Conservation (phyloP, 2,888 invertebrate species). For the Aelia acuminata region DNA sequence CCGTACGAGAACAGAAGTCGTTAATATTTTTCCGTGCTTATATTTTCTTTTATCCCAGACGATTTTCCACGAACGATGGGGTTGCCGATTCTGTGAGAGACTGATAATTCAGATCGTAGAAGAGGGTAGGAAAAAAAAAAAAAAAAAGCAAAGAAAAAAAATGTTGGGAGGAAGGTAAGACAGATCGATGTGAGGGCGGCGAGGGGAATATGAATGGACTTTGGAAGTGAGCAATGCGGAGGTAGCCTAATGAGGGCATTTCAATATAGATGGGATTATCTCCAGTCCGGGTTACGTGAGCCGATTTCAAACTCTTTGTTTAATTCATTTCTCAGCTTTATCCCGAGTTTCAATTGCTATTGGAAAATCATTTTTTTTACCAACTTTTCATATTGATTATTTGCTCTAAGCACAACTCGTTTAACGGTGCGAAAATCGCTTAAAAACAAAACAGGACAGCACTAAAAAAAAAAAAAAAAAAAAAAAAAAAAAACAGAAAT, state of each 20-base stretch:
- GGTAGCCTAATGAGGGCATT: neutral
- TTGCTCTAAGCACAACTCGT: no score
- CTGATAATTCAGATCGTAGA: neutral
- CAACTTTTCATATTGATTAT: no score
- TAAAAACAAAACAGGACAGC: no score
- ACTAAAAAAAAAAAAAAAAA: no score
- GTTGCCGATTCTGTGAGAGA: neutral
- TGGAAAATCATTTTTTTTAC: neutral
- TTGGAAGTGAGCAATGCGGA: neutral
- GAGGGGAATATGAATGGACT: neutral
- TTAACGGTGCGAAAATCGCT: no score
- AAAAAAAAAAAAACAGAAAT: no score
- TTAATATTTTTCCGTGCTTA: neutral
- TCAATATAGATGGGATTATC: constrained; percentile 14
- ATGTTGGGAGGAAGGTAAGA: neutral
- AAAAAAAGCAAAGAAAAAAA: neutral
- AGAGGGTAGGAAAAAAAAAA: neutral
- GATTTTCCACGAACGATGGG: neutral
- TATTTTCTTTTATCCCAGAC: neutral
- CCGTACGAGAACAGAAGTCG: neutral
- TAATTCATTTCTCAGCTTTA: neutral
- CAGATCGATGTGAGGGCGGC: neutral
- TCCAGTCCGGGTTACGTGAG: neutral
- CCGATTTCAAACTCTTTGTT: neutral
- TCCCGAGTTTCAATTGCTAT: neutral